Base-by-base conservation (phyloP, 2,888 invertebrate species). In the Fragum sueziense region DNA sequence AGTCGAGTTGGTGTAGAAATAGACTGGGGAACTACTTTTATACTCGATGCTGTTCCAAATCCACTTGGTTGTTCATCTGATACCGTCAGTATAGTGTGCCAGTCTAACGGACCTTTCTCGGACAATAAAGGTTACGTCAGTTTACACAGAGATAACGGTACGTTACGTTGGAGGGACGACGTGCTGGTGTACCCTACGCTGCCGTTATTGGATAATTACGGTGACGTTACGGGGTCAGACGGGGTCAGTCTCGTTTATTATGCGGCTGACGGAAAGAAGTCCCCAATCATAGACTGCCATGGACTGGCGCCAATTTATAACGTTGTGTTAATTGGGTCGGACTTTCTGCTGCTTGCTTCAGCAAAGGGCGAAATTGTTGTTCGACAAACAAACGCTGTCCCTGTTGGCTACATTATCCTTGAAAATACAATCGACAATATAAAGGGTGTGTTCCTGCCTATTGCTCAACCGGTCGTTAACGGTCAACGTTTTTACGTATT, bases 151-250 rank as follows among this genome's bases (percentile, higher is more conserved):
- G 73, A 68, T 9, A 87, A 75, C 11, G 90, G 90, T 14, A 84
- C 80, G 0, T 37, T 83, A 9, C 33, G 72, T 22, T 90, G 90
- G 90, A 76, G 84, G 9, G 85, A 84, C 33, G 70, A 62, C 14
- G 76, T 84, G n/a, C 80, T 89, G 33, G 70, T 77, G 7, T 71
- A 76, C 20, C 89, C 90, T 0, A 81, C 87, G 3, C 81, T 90
- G 7, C 89, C 90, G 1, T 67, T 90, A n/a, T 80, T 90, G 79
- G 88, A 89, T 61, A 82, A 88, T 41, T 84, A 82, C 47, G 90
- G 90, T 33, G 88, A 88, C 74, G 78, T 88, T 62, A 89, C 89
- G 20, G 90, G 90, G 17, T 85, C 87, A 11, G 88, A 90, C 57
- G 87, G 87, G 11, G 71, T 67, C 9, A 75, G 76, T 22, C 73